These are phyloP conservation scores for Anoplophora glabripennis DNA, from an alignment of 1,140 invertebrate genomes.

Conservation along the genomic window DNA sequence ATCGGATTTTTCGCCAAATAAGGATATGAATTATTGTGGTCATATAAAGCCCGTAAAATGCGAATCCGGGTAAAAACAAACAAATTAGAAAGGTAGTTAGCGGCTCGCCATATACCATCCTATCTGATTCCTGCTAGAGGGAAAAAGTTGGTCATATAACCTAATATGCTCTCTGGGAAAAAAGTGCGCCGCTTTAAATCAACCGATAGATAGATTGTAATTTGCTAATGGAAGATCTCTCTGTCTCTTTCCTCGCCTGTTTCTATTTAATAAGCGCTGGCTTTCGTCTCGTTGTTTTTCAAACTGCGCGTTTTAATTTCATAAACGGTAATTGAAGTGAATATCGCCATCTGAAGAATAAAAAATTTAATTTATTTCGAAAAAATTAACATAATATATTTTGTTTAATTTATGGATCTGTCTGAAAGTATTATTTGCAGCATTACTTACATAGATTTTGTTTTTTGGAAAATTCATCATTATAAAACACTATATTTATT, in stretches of 20 bases:
- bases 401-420: too few species aligned
- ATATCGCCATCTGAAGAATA: too few species aligned
- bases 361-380: too few species aligned
- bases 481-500: too few species aligned
- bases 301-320: too few species aligned
- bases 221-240: constrained; percentile 16
- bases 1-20: not conserved
- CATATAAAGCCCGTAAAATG: constrained; percentile 4
- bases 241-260: constrained; percentile 3
- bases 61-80: constrained; percentile 9
- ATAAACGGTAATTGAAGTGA: too few species aligned
- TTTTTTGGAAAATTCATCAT: too few species aligned
- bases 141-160: constrained; percentile 15
- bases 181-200: constrained; percentile 11
- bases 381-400: too few species aligned
- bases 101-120: constrained; percentile 11
- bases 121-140: constrained; percentile 10
- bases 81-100: constrained; percentile 16
- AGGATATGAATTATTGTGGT: constrained; percentile 14
- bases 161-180: constrained; percentile 13
- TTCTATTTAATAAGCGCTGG: constrained; percentile 6
- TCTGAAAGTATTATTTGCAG: too few species aligned
- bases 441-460: too few species aligned
- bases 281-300: not conserved
- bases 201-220: constrained; percentile 14